Evolutionary conservation across 1,140 invertebrate genomes (phyloP).

Genomic region (Zophobas morio): DNA sequence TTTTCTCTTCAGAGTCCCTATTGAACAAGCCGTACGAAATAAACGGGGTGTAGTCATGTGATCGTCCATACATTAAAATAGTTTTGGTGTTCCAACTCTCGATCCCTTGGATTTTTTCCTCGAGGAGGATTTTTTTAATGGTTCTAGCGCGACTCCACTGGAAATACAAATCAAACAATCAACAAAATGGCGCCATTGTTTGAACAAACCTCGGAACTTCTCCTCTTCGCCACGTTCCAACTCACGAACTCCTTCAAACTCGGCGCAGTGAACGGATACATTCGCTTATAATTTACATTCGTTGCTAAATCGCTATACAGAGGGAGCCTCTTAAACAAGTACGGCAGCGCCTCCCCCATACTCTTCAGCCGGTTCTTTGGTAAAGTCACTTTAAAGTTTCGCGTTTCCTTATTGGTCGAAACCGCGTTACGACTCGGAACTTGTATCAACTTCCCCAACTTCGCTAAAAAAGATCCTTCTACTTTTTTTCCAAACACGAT

Average conservation of each 20-base stretch:
- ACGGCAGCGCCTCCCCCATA: conserved; percentile 59
- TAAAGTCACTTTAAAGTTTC: conserved; percentile 54
- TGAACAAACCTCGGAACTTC: conserved; percentile 56
- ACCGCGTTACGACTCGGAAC: background rate
- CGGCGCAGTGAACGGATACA: conserved; percentile 61
- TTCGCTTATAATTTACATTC: conserved; percentile 55
- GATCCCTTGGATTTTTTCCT: conserved; percentile 47
- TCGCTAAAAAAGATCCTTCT: conserved; percentile 1
- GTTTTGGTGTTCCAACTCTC: conserved; percentile 61
- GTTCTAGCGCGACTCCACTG: conserved; percentile 63
- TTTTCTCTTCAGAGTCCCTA: conserved; percentile 53
- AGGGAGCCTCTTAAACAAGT: conserved; percentile 61
- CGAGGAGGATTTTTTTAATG: conserved; percentile 57
- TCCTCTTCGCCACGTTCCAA: conserved; percentile 60
- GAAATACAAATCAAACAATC: conserved; percentile 39
- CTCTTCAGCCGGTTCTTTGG: conserved; percentile 58
- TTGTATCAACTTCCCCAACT: conserved; percentile 2
- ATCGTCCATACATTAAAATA: conserved; percentile 61
- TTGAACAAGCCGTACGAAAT: conserved; percentile 56
- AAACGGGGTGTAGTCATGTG: conserved; percentile 58
- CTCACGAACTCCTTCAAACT: conserved; percentile 57
- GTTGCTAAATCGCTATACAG: conserved; percentile 54
- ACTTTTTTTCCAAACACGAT: conserved; percentile 33
- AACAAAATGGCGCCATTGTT: background rate
- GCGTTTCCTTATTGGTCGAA: background rate